Conservation (phyloP, 2,888 invertebrate genomes). For the Pocota personata region DNA sequence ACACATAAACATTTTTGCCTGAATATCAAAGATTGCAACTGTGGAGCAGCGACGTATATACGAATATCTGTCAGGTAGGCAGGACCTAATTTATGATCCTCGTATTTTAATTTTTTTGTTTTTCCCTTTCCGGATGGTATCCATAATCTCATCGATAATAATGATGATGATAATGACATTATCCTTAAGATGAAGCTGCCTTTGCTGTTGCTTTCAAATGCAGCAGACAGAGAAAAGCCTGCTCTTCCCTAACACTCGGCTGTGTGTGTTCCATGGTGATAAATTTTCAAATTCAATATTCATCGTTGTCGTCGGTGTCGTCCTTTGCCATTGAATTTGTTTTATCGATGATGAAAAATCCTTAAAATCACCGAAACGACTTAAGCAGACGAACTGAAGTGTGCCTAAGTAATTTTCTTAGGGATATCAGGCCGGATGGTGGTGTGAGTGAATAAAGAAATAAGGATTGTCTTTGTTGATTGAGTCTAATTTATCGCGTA, state of each 20-base stretch:
- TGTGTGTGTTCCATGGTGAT: conserved; percentile 42
- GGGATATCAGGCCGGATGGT: background rate
- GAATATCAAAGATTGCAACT: conserved; percentile 35
- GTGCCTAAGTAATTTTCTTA: conserved; percentile 59
- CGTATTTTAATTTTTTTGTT: conserved; percentile 32
- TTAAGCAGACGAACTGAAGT: conserved; percentile 48
- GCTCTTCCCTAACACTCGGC: background rate
- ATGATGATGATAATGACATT: conserved; percentile 59
- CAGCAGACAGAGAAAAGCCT: conserved; percentile 14
- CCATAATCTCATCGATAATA: conserved; percentile 63
- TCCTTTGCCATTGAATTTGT: conserved; percentile 57
- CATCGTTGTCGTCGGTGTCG: conserved; percentile 35
- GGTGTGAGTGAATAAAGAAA: conserved; percentile 12
- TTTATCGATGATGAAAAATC: conserved; percentile 69
- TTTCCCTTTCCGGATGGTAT: conserved; percentile 39
- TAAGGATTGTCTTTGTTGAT: conserved; percentile 63
- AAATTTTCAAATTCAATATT: conserved; percentile 71
- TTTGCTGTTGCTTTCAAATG: background rate
- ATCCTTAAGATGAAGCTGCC: conserved; percentile 44
- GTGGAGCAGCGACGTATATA: background rate
- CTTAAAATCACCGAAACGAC: conserved; percentile 72
- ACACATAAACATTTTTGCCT: conserved; percentile 16
- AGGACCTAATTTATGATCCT: conserved; percentile 52
- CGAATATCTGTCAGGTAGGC: conserved; percentile 21
- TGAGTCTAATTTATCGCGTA: conserved; percentile 62